Conservation (phyloP, 1,140 invertebrate species). For the Hermatobates lingyangjiaoensis region DNA sequence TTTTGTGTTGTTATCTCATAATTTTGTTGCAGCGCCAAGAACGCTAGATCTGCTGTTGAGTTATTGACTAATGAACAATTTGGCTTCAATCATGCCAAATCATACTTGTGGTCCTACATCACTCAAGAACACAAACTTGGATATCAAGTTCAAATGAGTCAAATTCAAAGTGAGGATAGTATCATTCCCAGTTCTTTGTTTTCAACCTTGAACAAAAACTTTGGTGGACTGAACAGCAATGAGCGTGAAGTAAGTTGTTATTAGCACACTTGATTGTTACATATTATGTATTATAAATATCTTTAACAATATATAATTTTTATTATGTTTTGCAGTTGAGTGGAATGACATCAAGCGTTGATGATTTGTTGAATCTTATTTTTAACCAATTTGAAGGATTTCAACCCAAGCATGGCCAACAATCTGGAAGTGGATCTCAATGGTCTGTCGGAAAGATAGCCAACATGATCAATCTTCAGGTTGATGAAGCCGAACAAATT, state of each 20-base stretch:
- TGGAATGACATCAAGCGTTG: background rate
- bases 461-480: conserved; percentile 33
- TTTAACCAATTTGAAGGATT: background rate
- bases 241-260: conserved; percentile 19
- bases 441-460: conserved; percentile 30
- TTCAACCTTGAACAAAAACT: conserved; percentile 21
- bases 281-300: background rate
- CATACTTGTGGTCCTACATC: conserved; percentile 20
- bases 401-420: background rate
- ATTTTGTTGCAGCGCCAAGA: conserved; percentile 26
- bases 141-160: conserved; percentile 22
- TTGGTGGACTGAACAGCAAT: conserved; percentile 28
- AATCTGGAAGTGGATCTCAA: conserved; percentile 17
- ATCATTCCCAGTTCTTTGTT: conserved; percentile 29
- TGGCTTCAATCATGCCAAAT: conserved; percentile 30
- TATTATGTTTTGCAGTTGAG: background rate
- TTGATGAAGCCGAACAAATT: conserved; percentile 27
- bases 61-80: conserved; percentile 32
- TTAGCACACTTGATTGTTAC: background rate
- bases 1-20: background rate
- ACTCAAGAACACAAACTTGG: conserved; percentile 7
- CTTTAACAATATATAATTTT: background rate
- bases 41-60: conserved; percentile 31
- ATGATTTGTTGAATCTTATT: background rate
- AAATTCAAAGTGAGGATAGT: conserved; percentile 34